Conservation (phyloP, 2,113 vertebrate genomes). For the Xenopus tropicalis region DNA sequence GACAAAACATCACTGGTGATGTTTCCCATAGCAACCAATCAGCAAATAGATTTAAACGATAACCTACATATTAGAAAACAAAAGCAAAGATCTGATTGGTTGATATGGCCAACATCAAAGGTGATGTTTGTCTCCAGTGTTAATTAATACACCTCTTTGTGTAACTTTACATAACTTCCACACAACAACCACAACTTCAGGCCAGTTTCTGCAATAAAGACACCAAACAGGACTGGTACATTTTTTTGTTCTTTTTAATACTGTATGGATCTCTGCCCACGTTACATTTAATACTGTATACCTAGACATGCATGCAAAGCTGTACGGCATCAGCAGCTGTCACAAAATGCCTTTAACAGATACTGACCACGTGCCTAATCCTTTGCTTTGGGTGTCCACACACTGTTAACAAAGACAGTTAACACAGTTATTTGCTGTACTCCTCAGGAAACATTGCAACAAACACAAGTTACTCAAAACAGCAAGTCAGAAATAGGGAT, state of each 20-base stretch:
- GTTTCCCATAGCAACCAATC: too few relatives aligned
- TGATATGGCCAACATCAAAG: too few relatives aligned
- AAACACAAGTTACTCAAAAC: constrained; percentile 81
- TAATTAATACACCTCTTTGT: too few relatives aligned
- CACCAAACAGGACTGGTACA: too few relatives aligned
- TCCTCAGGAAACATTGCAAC: constrained; percentile 78
- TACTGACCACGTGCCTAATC: constrained; percentile 15
- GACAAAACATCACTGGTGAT: too few relatives aligned
- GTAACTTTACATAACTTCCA: too few relatives aligned
- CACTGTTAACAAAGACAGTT: constrained; percentile 69
- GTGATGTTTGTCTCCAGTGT: too few relatives aligned
- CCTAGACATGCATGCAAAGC: constrained; percentile 44
- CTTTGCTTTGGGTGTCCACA: constrained; percentile 72
- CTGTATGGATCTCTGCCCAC: constrained; percentile 46
- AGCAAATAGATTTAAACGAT: too few relatives aligned
- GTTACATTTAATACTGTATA: constrained; percentile 45
- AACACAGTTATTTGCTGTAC: constrained; percentile 78
- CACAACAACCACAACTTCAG: too few relatives aligned
- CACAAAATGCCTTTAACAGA: constrained; percentile 31
- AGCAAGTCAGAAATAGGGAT: constrained; percentile 72
- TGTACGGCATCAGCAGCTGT: constrained; percentile 32
- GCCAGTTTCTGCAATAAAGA: too few relatives aligned
- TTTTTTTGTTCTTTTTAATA: constrained; percentile 35
- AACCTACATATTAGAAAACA: too few relatives aligned
- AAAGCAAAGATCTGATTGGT: too few relatives aligned